These are phyloP conservation scores for Eilema depressum DNA, from an alignment of 2,888 invertebrate species.

Conservation along the genomic window DNA sequence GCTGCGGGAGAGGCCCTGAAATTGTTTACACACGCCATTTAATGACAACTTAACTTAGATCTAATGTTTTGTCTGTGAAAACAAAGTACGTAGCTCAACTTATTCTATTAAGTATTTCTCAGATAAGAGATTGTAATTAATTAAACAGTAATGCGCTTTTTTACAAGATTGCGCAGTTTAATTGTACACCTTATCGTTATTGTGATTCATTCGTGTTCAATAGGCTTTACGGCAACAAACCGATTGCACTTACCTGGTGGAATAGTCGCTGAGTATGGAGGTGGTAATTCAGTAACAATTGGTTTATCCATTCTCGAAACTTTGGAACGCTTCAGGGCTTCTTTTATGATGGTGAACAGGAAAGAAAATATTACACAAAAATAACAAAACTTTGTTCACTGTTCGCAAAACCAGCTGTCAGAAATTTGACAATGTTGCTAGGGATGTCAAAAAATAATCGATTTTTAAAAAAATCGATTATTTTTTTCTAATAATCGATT, in stretches of 20 bases:
- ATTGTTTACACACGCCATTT: slow-evolving; percentile 25
- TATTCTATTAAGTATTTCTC: not conserved
- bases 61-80: slow-evolving; percentile 7
- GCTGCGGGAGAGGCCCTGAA: slow-evolving; percentile 47
- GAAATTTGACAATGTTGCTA: slow-evolving; percentile 33
- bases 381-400: slow-evolving; percentile 38
- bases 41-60: slow-evolving; percentile 7
- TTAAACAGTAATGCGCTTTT: slow-evolving; percentile 20
- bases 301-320: slow-evolving; percentile 74
- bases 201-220: slow-evolving; percentile 64
- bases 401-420: slow-evolving; percentile 45
- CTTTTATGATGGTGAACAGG: slow-evolving; percentile 22
- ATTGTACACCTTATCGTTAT: slow-evolving; percentile 62
- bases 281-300: slow-evolving; percentile 79
- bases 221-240: slow-evolving; percentile 54
- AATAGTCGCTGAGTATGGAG: slow-evolving; percentile 83
- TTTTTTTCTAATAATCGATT: no score
- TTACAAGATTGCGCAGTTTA: slow-evolving; percentile 55
- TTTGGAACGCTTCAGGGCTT: slow-evolving; percentile 33
- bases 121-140: slow-evolving; percentile 1
- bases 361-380: slow-evolving; percentile 39
- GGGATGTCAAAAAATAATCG: no score
- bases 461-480: no score
- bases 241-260: slow-evolving; percentile 65
- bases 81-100: not conserved